Base-by-base conservation (phyloP, 2,888 invertebrate species). In the Sinohyriopsis cumingii region DNA sequence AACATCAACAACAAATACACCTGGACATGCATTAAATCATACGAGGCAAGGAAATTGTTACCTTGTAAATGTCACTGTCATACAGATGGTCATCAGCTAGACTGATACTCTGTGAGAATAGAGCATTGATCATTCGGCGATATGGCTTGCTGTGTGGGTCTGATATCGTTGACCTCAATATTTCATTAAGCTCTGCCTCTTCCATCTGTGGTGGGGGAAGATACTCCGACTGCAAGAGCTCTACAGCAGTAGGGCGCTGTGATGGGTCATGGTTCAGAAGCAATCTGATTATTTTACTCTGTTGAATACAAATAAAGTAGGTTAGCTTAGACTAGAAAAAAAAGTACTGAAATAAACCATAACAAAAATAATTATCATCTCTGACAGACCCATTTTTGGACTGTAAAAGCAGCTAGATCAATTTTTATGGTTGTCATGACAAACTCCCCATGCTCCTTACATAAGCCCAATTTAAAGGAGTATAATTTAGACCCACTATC, bases 191-290 rank as follows among this genome's bases (percentile, higher is more conserved):
- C 75, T 95, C 95, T 0, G 94, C 94, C 79, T 97, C 96, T 84
- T 96, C 95, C n/a, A 97, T 92, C 79, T 86, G 93, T 0, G 95
- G 94, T 0, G 96, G 94, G 0, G 98, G 98, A 5, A 98, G 92
- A 80, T 94, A 93, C 71, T 95, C 94, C 0, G 96, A 96, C 55
- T 94, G 92, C 0, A 98, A 91, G 3, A 98, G 91, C 87, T 97
- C 96, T 59, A 94, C 93, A 9, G 97, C 95, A 0, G 96, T 95
- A 0, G 98, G 98, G 6, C 98, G 92, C 78, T 93, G 91, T 55
- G 93, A 92, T 0, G 96, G 94, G 88, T 97, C 95, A 87, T 98
- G 97, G 89, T 94, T 93, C 68, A 98, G 90, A 5, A 98, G 91
- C 95, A 95, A 94, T 59, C 92, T 92, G 70, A 89, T 80, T 0